Evolutionary conservation across 2,113 vertebrate genomes (phyloP).

Genomic region (Riparia riparia): DNA sequence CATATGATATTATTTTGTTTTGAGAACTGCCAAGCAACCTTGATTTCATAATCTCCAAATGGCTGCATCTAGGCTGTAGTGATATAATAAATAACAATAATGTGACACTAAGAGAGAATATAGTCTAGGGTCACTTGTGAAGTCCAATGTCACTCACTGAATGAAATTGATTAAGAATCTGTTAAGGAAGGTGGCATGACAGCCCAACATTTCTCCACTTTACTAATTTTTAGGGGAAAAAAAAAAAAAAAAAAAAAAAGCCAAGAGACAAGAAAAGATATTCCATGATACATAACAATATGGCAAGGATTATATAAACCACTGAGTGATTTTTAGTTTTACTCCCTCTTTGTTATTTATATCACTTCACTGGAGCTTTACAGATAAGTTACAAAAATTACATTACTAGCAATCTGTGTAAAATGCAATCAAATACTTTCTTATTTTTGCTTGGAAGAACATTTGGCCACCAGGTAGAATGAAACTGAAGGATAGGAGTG

Average conservation of each 20-base stretch:
- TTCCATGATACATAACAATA: background rate
- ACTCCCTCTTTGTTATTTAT: background rate
- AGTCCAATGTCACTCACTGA: background rate
- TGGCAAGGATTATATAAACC: background rate
- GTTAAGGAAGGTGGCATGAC: background rate
- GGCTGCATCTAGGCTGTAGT: background rate
- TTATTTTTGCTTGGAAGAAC: background rate
- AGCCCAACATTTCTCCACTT: background rate
- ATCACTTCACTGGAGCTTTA: background rate
- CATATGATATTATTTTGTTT: background rate
- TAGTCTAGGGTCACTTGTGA: background rate
- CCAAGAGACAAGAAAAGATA: background rate
- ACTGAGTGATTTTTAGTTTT: background rate
- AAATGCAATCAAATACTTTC: background rate
- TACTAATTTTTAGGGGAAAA: background rate
- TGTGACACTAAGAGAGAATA: background rate
- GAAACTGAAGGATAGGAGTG: background rate
- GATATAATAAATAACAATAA: background rate
- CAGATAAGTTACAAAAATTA: background rate
- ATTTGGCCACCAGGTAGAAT: background rate
- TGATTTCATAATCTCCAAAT: background rate
- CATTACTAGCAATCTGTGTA: background rate
- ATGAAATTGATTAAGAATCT: background rate
- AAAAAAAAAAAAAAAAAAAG: background rate
- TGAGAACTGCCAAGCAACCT: background rate